These are phyloP conservation scores for Gila robusta DNA, from an alignment of 2,797 vertebrate species.

Conservation along the genomic window DNA sequence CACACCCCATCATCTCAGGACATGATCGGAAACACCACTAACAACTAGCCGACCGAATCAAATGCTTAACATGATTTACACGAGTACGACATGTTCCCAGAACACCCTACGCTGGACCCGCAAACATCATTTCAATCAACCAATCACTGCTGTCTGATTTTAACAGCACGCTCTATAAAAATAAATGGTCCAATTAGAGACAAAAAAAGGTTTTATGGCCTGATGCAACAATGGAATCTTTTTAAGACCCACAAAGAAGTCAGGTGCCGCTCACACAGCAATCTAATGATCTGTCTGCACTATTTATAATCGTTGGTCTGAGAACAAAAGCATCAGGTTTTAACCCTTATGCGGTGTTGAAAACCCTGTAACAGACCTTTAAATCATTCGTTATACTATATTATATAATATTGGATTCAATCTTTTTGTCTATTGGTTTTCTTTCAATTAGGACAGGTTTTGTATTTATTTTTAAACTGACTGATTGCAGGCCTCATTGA, in stretches of 20 bases:
- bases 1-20: slow-evolving; percentile 10
- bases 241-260: background rate
- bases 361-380: background rate
- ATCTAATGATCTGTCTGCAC: background rate
- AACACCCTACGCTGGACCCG: background rate
- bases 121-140: background rate
- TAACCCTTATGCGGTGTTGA: background rate
- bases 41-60: slow-evolving; percentile 27
- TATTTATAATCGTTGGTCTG: background rate
- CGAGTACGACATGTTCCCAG: background rate
- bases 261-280: background rate
- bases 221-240: background rate
- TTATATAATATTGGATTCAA: too few relatives aligned
- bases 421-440: too few relatives aligned
- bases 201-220: background rate
- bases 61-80: slow-evolving; percentile 26
- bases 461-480: too few relatives aligned
- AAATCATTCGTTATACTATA: too few relatives aligned
- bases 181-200: slow-evolving; percentile 29
- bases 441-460: too few relatives aligned
- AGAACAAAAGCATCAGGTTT: background rate
- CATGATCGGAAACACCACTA: background rate
- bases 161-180: background rate
- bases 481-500: too few relatives aligned
- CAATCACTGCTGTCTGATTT: slow-evolving; percentile 4